Evolutionary conservation across 2,888 invertebrate species (phyloP).

Genomic region (Pachliopta kotzebuea): DNA sequence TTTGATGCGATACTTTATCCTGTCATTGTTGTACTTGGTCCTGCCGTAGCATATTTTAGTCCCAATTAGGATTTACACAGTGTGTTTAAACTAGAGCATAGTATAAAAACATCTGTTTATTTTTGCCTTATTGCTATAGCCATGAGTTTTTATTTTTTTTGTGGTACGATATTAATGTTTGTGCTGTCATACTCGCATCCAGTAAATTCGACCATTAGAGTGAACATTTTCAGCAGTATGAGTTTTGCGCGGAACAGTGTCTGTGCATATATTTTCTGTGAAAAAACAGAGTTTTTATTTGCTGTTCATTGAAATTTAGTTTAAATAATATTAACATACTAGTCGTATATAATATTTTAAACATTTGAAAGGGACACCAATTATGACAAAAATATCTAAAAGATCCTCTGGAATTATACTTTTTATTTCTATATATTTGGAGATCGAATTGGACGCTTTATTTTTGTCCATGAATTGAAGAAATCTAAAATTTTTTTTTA

Average conservation of each 20-base stretch:
- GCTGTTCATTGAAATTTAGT: conserved; percentile 14
- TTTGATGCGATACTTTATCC: neutral
- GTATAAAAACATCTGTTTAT: neutral
- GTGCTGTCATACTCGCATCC: conserved; percentile 22
- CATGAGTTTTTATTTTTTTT: conserved; percentile 4
- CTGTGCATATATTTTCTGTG: conserved; percentile 26
- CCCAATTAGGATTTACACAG: neutral
- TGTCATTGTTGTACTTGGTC: neutral
- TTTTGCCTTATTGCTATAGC: neutral
- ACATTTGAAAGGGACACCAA: too few relatives aligned
- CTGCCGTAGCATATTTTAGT: neutral
- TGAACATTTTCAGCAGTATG: conserved; percentile 11
- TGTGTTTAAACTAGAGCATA: neutral
- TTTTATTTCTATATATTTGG: too few relatives aligned
- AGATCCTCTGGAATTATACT: too few relatives aligned
- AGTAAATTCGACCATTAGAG: conserved; percentile 17
- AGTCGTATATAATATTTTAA: too few relatives aligned
- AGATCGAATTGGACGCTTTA: too few relatives aligned
- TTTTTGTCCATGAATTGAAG: too few relatives aligned
- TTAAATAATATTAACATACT: too few relatives aligned
- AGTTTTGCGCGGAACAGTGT: conserved; percentile 16
- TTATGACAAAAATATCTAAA: too few relatives aligned
- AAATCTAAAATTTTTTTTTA: too few relatives aligned
- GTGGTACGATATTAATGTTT: conserved; percentile 23
- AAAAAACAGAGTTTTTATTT: conserved; percentile 14